These are phyloP conservation scores for Amblyteles armatorius DNA, from an alignment of 2,888 invertebrate genomes.

Conservation along the genomic window DNA sequence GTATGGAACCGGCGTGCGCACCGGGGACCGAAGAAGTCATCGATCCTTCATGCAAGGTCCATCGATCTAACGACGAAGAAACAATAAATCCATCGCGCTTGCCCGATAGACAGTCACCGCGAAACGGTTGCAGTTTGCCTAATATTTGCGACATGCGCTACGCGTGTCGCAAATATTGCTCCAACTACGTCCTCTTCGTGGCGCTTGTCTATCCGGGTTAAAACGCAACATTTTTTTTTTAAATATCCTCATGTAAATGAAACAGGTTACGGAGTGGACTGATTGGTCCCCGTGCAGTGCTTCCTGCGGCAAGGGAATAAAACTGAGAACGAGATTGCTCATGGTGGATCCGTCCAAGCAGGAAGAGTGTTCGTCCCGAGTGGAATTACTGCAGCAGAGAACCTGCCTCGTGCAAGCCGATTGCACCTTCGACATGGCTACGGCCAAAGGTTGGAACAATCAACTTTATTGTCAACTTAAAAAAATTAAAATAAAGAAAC, in stretches of 20 bases:
- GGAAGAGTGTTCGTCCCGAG: slow-evolving; percentile 88
- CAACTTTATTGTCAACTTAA: not conserved
- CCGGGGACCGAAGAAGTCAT: slow-evolving; percentile 86
- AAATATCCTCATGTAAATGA: not conserved
- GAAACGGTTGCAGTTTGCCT: not conserved
- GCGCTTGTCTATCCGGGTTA: too few species aligned
- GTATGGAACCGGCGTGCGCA: slow-evolving; percentile 90
- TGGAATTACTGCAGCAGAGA: slow-evolving; percentile 91
- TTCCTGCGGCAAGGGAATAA: slow-evolving; percentile 93
- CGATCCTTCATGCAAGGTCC: slow-evolving; percentile 87
- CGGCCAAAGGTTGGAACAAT: slow-evolving; percentile 87
- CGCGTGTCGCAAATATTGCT: too few species aligned
- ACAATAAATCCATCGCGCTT: not conserved
- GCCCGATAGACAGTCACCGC: too few species aligned
- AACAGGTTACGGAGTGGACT: slow-evolving; percentile 93
- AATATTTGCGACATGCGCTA: too few species aligned
- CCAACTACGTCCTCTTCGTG: too few species aligned
- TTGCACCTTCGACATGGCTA: slow-evolving; percentile 90
- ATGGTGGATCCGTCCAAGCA: slow-evolving; percentile 89
- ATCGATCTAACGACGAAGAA: not conserved
- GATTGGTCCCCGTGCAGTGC: slow-evolving; percentile 97
- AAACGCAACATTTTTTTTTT: too few species aligned
- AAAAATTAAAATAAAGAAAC: too few species aligned
- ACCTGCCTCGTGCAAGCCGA: slow-evolving; percentile 89
- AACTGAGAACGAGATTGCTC: slow-evolving; percentile 90